Evolutionary conservation across 2,113 vertebrate genomes (phyloP).

Genomic region (Embiotoca jacksoni): DNA sequence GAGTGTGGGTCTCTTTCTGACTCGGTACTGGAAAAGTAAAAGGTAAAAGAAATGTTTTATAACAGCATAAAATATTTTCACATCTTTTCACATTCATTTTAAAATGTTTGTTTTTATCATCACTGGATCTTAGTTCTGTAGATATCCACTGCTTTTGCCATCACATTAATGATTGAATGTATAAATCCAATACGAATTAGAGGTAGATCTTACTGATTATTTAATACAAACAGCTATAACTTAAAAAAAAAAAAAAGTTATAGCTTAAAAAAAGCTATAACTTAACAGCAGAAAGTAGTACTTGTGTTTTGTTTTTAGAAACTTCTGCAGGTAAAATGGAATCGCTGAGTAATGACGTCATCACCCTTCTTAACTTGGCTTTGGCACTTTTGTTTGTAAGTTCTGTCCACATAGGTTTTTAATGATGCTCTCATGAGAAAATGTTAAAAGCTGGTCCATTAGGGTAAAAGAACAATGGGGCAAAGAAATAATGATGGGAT

Average conservation of each 20-base stretch:
- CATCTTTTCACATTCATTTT: constrained; percentile 21
- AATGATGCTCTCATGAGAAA: constrained; percentile 22
- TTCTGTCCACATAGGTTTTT: constrained; percentile 28
- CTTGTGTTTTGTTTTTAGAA: too few relatives aligned
- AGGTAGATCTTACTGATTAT: too few relatives aligned
- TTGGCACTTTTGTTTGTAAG: constrained; percentile 17
- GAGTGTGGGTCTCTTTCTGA: neutral
- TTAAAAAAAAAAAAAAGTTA: too few relatives aligned
- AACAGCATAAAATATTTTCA: neutral
- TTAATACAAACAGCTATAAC: too few relatives aligned
- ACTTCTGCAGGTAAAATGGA: too few relatives aligned
- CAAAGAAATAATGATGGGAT: constrained; percentile 3
- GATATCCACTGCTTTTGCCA: too few relatives aligned
- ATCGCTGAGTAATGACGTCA: neutral
- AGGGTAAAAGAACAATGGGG: constrained; percentile 23
- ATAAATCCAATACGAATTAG: too few relatives aligned
- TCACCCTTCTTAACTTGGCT: constrained; percentile 2
- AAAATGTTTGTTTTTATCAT: constrained; percentile 15
- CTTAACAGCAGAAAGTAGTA: too few relatives aligned
- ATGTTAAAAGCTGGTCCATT: constrained; percentile 48
- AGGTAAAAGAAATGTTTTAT: too few relatives aligned
- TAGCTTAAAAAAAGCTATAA: too few relatives aligned
- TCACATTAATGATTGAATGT: too few relatives aligned
- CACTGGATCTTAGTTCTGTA: too few relatives aligned
- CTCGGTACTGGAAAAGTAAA: neutral